These are phyloP conservation scores for Microcaecilia unicolor DNA, from an alignment of 2,797 vertebrate genomes.

Conservation along the genomic window DNA sequence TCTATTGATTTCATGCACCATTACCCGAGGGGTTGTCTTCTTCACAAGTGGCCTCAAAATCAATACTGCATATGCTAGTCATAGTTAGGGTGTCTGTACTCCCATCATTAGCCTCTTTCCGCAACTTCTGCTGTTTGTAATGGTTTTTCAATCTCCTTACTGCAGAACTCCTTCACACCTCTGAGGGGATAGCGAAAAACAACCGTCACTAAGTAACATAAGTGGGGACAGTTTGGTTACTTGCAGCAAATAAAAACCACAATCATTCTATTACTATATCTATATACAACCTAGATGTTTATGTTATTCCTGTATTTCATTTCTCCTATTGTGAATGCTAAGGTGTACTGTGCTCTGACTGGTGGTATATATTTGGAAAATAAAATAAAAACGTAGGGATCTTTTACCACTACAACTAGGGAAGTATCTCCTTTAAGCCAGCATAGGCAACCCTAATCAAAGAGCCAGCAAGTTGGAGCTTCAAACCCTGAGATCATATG, in stretches of 20 bases:
- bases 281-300: no score
- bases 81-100: conserved; percentile 67
- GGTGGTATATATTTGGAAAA: no score
- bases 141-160: conserved; percentile 92
- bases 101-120: conserved; percentile 38
- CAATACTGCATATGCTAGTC: conserved; percentile 96
- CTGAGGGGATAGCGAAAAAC: conserved; percentile 43
- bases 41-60: conserved; percentile 96
- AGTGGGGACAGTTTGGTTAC: neutral
- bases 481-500: no score
- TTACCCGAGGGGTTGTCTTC: conserved; percentile 83
- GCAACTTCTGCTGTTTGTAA: conserved; percentile 91
- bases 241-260: neutral
- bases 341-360: no score
- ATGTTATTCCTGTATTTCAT: no score
- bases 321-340: no score
- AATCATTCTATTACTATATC: no score
- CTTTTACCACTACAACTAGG: no score
- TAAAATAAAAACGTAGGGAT: no score
- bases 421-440: no score
- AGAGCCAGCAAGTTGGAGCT: no score
- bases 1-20: conserved; percentile 93
- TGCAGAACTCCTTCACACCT: conserved; percentile 94
- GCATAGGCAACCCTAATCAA: no score
- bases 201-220: neutral